Percentiles rank a stretch among this genome's conserved stretches.
Evolutionary conservation across 2,888 invertebrate species (phyloP).

Genomic region (Napeogenes inachia): DNA sequence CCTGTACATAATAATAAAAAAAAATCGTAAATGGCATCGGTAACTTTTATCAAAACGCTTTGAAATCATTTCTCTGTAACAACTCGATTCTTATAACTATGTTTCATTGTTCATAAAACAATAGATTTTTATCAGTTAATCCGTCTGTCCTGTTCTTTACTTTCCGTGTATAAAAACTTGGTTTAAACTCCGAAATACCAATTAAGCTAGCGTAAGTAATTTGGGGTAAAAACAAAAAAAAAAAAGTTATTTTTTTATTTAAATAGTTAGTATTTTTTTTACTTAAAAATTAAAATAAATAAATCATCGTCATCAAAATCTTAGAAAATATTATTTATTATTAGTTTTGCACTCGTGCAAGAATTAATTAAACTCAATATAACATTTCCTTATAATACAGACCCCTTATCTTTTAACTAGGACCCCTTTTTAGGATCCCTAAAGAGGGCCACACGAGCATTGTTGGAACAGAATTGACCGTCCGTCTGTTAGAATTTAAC

Average conservation of each 20-base stretch:
- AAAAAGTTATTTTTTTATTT: too few species aligned
- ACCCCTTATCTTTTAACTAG: constrained; percentile 3
- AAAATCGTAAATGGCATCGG: too few species aligned
- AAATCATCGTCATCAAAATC: background rate
- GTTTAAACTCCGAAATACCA: background rate
- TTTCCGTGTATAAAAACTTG: background rate
- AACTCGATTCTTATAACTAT: background rate
- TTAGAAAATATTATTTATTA: background rate
- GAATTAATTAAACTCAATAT: constrained; percentile 1
- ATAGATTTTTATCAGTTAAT: constrained; percentile 5
- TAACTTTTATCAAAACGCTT: too few species aligned
- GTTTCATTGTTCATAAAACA: constrained; percentile 6
- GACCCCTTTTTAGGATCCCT: background rate
- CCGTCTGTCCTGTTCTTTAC: background rate
- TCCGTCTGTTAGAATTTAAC: constrained; percentile 1
- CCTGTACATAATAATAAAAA: too few species aligned
- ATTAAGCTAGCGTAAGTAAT: background rate
- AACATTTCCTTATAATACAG: background rate
- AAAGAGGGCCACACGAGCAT: background rate
- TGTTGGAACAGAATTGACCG: background rate
- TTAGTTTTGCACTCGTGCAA: background rate
- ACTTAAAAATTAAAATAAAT: too few species aligned
- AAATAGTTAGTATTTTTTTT: too few species aligned
- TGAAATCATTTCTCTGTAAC: background rate
- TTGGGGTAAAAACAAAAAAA: too few species aligned